Evolutionary conservation across 92 coral and sea anemone species (phyloP), one percentile per base, ranked within the genome.

Genomic region (Zoanthus sansibaricus): DNA sequence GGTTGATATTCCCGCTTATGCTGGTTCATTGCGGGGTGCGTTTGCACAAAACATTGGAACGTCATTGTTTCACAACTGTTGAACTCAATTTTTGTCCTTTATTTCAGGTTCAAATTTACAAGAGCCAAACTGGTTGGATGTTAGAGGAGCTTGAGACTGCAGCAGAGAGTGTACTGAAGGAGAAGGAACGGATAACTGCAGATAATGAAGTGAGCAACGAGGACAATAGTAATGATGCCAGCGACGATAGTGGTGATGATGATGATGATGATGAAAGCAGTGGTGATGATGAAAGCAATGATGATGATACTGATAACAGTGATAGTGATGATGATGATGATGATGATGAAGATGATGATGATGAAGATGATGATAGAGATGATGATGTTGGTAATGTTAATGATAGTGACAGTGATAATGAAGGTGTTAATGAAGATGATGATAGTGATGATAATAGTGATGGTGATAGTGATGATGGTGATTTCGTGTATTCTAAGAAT

Each of bases 61-160:
- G 25, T 25, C 25, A 37, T 37, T 37, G 42, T 37, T 37, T 37
- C 42, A 37, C 42, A 49, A 49, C 10, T 49, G 12, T 49, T 49
- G 7, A 5, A 49, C 55, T 11, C 55, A 11, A 49, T 11, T 49
- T 49, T 49, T 49, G 12, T 11, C 55, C 12, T 3, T 49, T 7
- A 7, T 17, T 62, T 62, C 69, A 62, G 69, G 31, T 62, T 6
- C 69, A 62, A 62, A 20, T 62, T n/a, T 62, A 21, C n/a, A 62
- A 62, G 32, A 62, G 25, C 69, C 69, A 62, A 62, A 62, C 69
- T 62, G 69, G 69, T 62, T 62, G 69, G 69, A 4, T 18, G 69
- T 8, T 62, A 21, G 69, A 62, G 21, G 69, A 62, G 9, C 69
- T 62, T 18, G 69, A 62, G 69, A n/a, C 69, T 1, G 25, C 69